Evolutionary conservation across 2,888 invertebrate genomes (phyloP), one percentile per base, ranked within the genome.

Genomic region (Tipula unca): DNA sequence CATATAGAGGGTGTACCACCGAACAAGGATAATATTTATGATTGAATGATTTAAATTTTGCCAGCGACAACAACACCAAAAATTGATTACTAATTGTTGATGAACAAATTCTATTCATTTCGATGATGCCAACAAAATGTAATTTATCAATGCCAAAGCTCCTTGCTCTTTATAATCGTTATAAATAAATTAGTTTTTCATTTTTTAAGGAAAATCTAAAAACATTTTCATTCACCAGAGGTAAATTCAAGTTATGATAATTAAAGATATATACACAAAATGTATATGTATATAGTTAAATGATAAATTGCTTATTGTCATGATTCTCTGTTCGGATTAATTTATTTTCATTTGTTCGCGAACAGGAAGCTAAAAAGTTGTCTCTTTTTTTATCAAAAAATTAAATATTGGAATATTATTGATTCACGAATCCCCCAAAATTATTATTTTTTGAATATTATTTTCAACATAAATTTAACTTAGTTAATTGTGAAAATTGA

Each of bases 41-140:
- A 69, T 69, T 5, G 69, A 69, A 20, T 25, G 69, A 48, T 20
- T 54, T 17, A 54, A n/a, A 54, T 54, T 54, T 54, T 20, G 5
- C 17, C 48, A 54, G 17, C 25, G 10, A 69, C 69, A 69, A 20
- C 69, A 69, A 20, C 69, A 69, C 69, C 69, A 69, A 69, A 69
- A 69, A 69, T 69, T 69, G 69, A 69, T 69, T 69, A 69, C 69
- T 69, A 69, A 69, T 69, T 69, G 69, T 69, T 69, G 69, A 69
- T 25, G 69, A 25, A 25, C 25, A 69, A 69, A 69, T 69, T 13
- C 25, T 69, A 25, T 69, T 25, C 69, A 69, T 69, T 69, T 8
- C 69, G 69, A 69, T 69, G 69, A 69, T 25, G 25, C 69, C 69
- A 69, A 69, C 69, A 25, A 69, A 69, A 69, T 25, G 69, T 69